Evolutionary conservation across 2,797 vertebrate species (phyloP).

Genomic region (Iguana delicatissima): DNA sequence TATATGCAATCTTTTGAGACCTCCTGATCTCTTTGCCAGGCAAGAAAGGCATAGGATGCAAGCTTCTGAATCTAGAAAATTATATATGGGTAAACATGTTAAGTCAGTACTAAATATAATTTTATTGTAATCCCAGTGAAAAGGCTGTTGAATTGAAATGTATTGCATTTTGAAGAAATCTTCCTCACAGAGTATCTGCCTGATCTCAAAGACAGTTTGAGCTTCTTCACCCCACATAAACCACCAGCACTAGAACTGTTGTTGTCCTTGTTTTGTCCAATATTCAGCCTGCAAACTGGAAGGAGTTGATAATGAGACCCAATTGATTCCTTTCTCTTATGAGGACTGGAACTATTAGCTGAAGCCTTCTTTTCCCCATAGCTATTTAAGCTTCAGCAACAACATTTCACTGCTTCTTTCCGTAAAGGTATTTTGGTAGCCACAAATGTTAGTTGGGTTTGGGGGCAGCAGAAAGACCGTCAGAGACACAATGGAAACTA

Average conservation of each 20-base stretch:
- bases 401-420: not conserved
- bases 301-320: not conserved
- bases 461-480: not conserved
- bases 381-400: not conserved
- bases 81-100: not conserved
- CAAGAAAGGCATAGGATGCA: not conserved
- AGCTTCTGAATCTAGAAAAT: not conserved
- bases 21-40: too few species aligned
- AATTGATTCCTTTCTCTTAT: not conserved
- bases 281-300: not conserved
- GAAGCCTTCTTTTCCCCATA: not conserved
- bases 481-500: not conserved
- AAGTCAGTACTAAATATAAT: not conserved
- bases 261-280: not conserved
- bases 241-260: not conserved
- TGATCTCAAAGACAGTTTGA: not conserved
- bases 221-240: not conserved
- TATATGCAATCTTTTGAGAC: too few species aligned
- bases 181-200: not conserved
- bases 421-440: not conserved
- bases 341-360: not conserved
- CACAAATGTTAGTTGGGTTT: fast-evolving
- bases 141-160: not conserved
- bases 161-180: not conserved
- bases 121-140: not conserved